These are phyloP conservation scores for Liasis olivaceus DNA, from an alignment of 2,797 vertebrate genomes.

Conservation along the genomic window DNA sequence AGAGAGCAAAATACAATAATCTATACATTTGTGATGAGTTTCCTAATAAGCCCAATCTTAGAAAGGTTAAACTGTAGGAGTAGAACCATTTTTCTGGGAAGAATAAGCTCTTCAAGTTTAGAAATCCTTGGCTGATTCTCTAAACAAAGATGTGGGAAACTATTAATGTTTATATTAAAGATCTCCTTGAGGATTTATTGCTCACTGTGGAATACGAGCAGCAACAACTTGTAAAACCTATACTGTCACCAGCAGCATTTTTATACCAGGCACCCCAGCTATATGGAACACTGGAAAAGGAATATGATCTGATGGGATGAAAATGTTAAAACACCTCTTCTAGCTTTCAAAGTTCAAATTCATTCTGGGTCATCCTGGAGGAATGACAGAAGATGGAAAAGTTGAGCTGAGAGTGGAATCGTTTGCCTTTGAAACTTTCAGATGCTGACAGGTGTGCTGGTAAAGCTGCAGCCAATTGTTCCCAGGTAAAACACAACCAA, in stretches of 20 bases:
- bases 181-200: slow-evolving; percentile 74
- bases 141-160: slow-evolving; percentile 88
- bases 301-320: slow-evolving; percentile 12
- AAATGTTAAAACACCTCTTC: slow-evolving; percentile 31
- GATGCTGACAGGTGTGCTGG: neutral
- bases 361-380: neutral
- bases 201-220: slow-evolving; percentile 72
- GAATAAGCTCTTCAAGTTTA: slow-evolving; percentile 80
- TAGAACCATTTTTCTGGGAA: slow-evolving; percentile 78
- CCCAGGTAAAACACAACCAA: neutral
- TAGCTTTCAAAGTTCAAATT: slow-evolving; percentile 14
- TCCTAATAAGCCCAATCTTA: slow-evolving; percentile 58
- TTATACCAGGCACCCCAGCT: slow-evolving; percentile 60
- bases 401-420: neutral
- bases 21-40: slow-evolving; percentile 52
- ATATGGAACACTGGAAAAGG: slow-evolving; percentile 39
- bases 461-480: neutral
- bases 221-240: slow-evolving; percentile 62
- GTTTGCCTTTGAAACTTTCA: neutral
- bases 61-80: slow-evolving; percentile 74
- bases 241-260: slow-evolving; percentile 62
- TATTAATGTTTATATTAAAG: slow-evolving; percentile 84
- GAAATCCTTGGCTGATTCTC: slow-evolving; percentile 80
- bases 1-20: slow-evolving; percentile 20
- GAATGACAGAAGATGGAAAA: neutral